Conservation (phyloP, 2,797 vertebrate species). For the Paguma larvata region DNA sequence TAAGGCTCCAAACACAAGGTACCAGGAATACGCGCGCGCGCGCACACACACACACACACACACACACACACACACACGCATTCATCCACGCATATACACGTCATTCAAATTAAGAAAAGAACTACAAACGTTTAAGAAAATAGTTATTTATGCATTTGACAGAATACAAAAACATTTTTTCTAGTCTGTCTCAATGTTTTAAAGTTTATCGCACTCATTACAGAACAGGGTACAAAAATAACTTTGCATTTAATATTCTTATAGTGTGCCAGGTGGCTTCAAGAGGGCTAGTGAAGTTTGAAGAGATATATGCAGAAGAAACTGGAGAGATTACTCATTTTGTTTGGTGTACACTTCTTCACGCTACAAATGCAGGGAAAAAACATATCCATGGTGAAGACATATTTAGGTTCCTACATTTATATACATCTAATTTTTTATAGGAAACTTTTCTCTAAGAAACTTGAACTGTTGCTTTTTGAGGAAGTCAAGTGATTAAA, state of each 20-base stretch:
- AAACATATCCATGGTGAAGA: neutral
- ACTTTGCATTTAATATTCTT: neutral
- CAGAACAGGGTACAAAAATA: neutral
- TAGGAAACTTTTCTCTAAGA: constrained; percentile 69
- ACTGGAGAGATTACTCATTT: neutral
- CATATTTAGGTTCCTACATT: constrained; percentile 4
- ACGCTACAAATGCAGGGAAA: neutral
- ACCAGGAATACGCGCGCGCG: too few relatives aligned
- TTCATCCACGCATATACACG: accelerated
- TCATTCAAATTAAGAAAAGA: neutral
- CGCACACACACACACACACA: neutral
- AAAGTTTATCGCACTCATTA: neutral
- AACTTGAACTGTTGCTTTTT: constrained; percentile 68
- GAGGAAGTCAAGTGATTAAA: constrained; percentile 80
- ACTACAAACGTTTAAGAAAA: neutral
- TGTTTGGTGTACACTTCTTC: neutral
- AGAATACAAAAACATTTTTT: neutral
- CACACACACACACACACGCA: too few relatives aligned
- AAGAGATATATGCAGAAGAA: neutral
- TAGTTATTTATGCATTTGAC: neutral
- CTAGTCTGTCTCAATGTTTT: neutral
- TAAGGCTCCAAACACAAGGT: neutral
- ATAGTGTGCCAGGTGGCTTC: neutral
- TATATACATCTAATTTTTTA: constrained; percentile 59
- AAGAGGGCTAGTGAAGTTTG: neutral